Conservation (phyloP, 1,140 invertebrate genomes). For the Caenorhabditis inopinata region DNA sequence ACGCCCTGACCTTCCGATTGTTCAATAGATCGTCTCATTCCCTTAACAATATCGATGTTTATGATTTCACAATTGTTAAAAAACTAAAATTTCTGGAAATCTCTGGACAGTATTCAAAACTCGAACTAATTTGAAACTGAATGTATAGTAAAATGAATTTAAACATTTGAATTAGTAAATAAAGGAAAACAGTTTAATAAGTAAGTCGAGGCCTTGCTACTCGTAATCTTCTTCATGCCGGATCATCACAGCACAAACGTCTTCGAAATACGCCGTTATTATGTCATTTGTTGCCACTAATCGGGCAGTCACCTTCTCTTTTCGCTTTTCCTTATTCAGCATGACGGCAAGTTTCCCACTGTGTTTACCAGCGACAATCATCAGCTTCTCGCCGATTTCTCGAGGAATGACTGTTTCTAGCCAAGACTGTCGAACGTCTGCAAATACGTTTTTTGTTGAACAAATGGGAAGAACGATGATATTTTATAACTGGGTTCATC, state of each 20-base stretch:
- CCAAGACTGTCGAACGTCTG: conserved; percentile 38
- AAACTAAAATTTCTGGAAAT: too few relatives aligned
- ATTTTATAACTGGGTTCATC: too few relatives aligned
- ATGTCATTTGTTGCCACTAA: not conserved
- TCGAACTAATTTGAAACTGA: too few relatives aligned
- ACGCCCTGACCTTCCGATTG: too few relatives aligned
- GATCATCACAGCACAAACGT: not conserved
- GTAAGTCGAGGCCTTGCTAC: not conserved
- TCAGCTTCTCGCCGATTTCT: conserved; percentile 18
- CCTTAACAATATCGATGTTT: too few relatives aligned
- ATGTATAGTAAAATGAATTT: too few relatives aligned
- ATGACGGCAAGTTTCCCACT: conserved; percentile 6
- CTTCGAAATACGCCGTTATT: not conserved
- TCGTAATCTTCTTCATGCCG: conserved; percentile 21
- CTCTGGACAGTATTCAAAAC: too few relatives aligned
- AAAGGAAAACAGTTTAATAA: not conserved
- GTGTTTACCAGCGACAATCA: conserved; percentile 31
- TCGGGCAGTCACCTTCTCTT: not conserved
- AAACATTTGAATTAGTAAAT: too few relatives aligned
- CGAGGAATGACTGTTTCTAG: conserved; percentile 45
- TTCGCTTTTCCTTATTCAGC: conserved; percentile 23
- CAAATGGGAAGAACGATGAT: too few relatives aligned
- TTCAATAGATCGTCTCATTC: too few relatives aligned
- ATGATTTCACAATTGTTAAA: too few relatives aligned
- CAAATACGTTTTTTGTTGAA: too few relatives aligned